Conservation (phyloP, 2,888 invertebrate species). For the Drosophila vallismaia region DNA sequence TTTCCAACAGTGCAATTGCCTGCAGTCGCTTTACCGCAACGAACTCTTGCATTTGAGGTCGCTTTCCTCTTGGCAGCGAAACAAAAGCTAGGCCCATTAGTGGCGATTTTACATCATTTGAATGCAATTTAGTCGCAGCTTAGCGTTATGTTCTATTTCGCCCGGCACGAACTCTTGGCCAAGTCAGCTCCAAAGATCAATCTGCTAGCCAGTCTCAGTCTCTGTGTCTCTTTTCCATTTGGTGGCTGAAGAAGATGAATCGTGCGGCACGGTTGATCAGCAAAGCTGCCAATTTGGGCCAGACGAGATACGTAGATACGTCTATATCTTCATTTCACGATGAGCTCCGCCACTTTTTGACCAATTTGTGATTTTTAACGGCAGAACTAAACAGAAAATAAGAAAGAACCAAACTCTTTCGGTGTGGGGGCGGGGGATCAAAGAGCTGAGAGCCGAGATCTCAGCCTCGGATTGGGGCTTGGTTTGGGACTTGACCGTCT, state of each 20-base stretch:
- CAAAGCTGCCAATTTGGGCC: constrained; percentile 65
- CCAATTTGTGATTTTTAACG: constrained; percentile 66
- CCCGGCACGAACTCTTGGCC: constrained; percentile 42
- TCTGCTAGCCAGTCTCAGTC: constrained; percentile 37
- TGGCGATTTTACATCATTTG: constrained; percentile 73
- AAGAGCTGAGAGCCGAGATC: constrained; percentile 34
- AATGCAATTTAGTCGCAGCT: constrained; percentile 75
- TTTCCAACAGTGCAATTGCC: constrained; percentile 15
- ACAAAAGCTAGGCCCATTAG: constrained; percentile 69
- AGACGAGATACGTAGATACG: constrained; percentile 26
- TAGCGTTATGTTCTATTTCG: constrained; percentile 73
- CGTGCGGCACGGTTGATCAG: constrained; percentile 73
- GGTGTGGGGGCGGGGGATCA: constrained; percentile 21
- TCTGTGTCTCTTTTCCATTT: constrained; percentile 16
- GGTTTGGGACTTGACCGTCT: constrained; percentile 41
- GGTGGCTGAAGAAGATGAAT: constrained; percentile 38
- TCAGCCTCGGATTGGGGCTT: neutral
- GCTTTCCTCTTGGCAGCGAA: constrained; percentile 64
- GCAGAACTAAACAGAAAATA: constrained; percentile 11
- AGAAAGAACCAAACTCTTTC: constrained; percentile 20
- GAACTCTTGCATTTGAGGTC: constrained; percentile 71
- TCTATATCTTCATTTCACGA: constrained; percentile 31
- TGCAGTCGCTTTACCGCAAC: constrained; percentile 71
- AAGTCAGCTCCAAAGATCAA: constrained; percentile 41
- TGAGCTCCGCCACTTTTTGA: constrained; percentile 51